A percentile compares a stretch with the other conserved stretches of the same genome.
Evolutionary conservation across 23 tunicate genomes (phyloP).

Genomic region (Aplidium turbinatum): DNA sequence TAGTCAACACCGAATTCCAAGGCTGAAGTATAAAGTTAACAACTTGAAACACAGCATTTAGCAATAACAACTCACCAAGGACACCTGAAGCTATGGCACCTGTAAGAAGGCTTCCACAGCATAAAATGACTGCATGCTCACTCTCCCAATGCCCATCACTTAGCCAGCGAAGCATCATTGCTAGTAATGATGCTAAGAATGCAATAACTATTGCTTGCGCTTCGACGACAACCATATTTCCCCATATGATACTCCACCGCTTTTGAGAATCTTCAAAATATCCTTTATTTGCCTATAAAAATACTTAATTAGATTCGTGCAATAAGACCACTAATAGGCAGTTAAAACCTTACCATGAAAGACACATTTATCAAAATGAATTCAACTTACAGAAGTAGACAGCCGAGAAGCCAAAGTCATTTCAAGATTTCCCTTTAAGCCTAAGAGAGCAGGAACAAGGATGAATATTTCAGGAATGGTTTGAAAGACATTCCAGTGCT

Average conservation of each 20-base stretch:
- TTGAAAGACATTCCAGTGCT: constrained; percentile 96
- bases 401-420: constrained; percentile 98
- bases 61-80: constrained; percentile 71
- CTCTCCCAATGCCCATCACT: constrained; percentile 96
- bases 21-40: too few relatives aligned
- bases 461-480: constrained; percentile 91
- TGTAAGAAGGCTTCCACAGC: constrained; percentile 82
- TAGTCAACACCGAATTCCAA: too few relatives aligned
- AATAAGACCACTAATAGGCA: neutral
- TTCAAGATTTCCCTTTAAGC: constrained; percentile 97
- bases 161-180: constrained; percentile 94
- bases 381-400: constrained; percentile 80
- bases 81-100: constrained; percentile 92
- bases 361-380: neutral
- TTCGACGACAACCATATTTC: constrained; percentile 83
- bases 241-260: constrained; percentile 54
- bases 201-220: constrained; percentile 97
- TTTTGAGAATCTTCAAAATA: constrained; percentile 46
- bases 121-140: constrained; percentile 80
- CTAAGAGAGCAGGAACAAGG: constrained; percentile 94
- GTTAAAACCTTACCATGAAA: neutral
- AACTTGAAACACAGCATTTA: too few relatives aligned
- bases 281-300: constrained; percentile 75
- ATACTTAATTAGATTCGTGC: neutral
- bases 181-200: constrained; percentile 88